Percentiles rank a stretch among this genome's conserved stretches.
phyloP scores from a whole-genome alignment of 2,113 vertebrate genomes.

The Rallus limicola region DNA sequence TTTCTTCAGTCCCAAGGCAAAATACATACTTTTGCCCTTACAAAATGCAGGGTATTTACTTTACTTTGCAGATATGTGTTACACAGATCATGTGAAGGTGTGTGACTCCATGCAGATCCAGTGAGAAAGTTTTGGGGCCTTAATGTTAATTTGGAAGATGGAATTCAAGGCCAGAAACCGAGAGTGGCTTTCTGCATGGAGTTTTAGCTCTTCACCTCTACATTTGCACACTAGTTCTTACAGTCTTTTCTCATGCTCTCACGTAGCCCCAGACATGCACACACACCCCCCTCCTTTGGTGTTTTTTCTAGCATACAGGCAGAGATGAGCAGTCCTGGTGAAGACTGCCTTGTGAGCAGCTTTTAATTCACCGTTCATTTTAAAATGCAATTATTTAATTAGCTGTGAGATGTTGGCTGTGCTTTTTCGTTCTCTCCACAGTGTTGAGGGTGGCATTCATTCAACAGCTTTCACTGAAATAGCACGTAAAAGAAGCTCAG shows the following conservation, averaged over 20 bases:
- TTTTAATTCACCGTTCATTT: neutral
- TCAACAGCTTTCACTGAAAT: neutral
- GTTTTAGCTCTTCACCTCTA: neutral
- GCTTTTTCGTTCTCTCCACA: neutral
- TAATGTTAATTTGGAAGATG: neutral
- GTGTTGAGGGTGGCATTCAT: neutral
- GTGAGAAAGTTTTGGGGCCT: neutral
- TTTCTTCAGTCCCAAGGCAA: neutral
- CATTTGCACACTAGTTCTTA: neutral
- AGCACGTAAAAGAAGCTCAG: neutral
- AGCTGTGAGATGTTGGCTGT: neutral
- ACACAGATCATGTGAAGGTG: no score
- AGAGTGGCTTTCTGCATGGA: neutral
- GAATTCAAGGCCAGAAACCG: neutral
- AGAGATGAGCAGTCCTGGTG: neutral
- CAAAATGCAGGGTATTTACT: neutral
- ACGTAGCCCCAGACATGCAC: no score
- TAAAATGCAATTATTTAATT: neutral
- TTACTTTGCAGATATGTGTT: neutral
- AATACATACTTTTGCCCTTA: neutral
- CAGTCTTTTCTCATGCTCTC: neutral
- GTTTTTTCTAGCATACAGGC: neutral
- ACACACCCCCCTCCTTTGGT: neutral
- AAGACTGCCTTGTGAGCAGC: neutral
- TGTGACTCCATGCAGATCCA: neutral